Evolutionary conservation across 2,113 vertebrate species (phyloP).

Genomic region (Catharus bicknelli): DNA sequence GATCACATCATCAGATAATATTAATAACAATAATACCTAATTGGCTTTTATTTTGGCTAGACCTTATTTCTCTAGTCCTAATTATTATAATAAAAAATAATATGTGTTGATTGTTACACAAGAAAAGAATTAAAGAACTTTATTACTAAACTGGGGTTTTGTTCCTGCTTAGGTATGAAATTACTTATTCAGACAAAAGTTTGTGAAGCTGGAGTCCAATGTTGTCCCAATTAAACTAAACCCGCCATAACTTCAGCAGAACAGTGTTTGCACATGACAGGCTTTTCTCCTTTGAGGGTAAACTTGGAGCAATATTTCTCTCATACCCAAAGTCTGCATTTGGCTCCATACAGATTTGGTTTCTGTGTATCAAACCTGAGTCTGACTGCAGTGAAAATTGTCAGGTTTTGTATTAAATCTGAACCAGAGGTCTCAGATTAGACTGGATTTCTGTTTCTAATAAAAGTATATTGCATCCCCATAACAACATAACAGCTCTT

Average conservation of each 20-base stretch:
- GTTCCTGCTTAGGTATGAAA: not conserved
- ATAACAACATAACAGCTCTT: not conserved
- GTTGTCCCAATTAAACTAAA: not conserved
- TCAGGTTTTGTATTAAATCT: not conserved
- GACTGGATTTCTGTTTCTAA: not conserved
- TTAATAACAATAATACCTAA: constrained; percentile 14
- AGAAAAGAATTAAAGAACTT: not conserved
- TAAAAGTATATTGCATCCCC: not conserved
- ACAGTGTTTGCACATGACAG: not conserved
- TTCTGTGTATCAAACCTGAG: not conserved
- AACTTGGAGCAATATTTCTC: not conserved
- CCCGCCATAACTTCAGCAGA: not conserved
- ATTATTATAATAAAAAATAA: constrained; percentile 20
- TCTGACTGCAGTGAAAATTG: not conserved
- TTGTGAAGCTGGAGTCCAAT: not conserved
- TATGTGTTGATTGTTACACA: not conserved
- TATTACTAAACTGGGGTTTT: not conserved
- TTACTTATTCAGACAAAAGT: not conserved
- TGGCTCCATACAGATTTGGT: rapidly evolving
- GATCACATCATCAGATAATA: constrained; percentile 25
- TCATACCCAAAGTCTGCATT: not conserved
- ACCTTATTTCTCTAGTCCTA: not conserved
- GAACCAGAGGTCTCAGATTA: not conserved
- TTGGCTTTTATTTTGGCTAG: not conserved
- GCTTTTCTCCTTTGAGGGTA: not conserved